Conservation (phyloP, 2,888 invertebrate species). For the Morpho helenor region DNA sequence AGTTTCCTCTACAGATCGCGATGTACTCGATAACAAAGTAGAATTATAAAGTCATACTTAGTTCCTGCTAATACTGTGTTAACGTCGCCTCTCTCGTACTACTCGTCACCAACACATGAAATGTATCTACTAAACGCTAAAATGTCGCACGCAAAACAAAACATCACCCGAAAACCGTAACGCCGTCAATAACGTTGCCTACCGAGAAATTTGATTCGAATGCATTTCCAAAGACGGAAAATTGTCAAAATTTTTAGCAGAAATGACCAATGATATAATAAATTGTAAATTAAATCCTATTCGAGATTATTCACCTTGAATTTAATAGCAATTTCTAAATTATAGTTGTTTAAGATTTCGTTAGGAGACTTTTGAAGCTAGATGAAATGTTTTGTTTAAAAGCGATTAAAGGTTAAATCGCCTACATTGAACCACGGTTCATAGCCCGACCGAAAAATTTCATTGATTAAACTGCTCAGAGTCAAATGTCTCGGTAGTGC, state of each 20-base stretch:
- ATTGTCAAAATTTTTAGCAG: slow-evolving; percentile 12
- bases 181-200: slow-evolving; percentile 5
- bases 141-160: slow-evolving; percentile 23
- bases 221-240: slow-evolving; percentile 27
- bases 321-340: too few relatives aligned
- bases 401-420: too few relatives aligned
- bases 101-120: slow-evolving; percentile 14
- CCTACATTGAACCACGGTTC: too few relatives aligned
- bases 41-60: slow-evolving; percentile 6
- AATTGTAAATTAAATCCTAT: too few relatives aligned
- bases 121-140: slow-evolving; percentile 10
- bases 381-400: too few relatives aligned
- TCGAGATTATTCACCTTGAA: too few relatives aligned
- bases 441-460: background rate
- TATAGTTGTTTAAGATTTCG: too few relatives aligned
- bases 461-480: background rate
- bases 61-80: slow-evolving; percentile 25
- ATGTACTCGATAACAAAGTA: slow-evolving; percentile 1
- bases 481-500: slow-evolving; percentile 7
- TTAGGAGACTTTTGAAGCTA: too few relatives aligned
- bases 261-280: too few relatives aligned
- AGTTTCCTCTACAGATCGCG: slow-evolving; percentile 17
- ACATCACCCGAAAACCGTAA: slow-evolving; percentile 11
- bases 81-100: slow-evolving; percentile 17
- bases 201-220: slow-evolving; percentile 12